Evolutionary conservation across 2,888 invertebrate species (phyloP).

Genomic region (Sesia bembeciformis): DNA sequence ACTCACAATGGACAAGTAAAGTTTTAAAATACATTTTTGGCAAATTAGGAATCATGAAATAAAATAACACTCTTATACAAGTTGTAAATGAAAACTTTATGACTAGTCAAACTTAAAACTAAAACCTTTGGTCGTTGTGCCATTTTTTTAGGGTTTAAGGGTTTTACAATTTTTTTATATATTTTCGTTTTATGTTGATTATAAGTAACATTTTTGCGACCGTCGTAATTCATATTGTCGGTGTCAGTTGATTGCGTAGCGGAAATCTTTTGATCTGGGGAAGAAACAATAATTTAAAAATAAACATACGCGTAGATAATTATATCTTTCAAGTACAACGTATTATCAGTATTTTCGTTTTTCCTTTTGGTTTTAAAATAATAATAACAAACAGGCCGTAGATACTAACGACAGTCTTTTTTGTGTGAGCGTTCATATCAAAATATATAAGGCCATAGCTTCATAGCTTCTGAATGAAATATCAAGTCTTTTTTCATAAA

Average conservation of each 20-base stretch:
- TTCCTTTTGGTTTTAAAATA: too few species aligned
- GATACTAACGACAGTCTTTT: too few species aligned
- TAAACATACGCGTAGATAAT: too few species aligned
- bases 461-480: too few species aligned
- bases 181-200: conserved; percentile 31
- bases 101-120: conserved; percentile 57
- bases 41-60: background rate
- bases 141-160: conserved; percentile 62
- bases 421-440: too few species aligned
- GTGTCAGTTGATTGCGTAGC: conserved; percentile 53
- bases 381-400: too few species aligned
- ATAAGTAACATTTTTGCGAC: conserved; percentile 12
- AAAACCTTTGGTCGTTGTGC: conserved; percentile 71
- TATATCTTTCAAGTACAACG: too few species aligned
- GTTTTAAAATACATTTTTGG: too few species aligned
- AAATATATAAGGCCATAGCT: too few species aligned
- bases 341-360: too few species aligned
- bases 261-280: conserved; percentile 30
- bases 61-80: background rate
- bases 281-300: conserved; percentile 5
- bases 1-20: too few species aligned
- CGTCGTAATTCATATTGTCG: conserved; percentile 59
- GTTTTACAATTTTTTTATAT: conserved; percentile 60
- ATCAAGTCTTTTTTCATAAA: too few species aligned
- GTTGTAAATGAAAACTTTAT: conserved; percentile 14